A percentile compares a stretch with the other conserved stretches of the same genome.
These are phyloP conservation scores for Scaptomyza pallida DNA, from an alignment of 1,140 invertebrate species.

Conservation along the genomic window DNA sequence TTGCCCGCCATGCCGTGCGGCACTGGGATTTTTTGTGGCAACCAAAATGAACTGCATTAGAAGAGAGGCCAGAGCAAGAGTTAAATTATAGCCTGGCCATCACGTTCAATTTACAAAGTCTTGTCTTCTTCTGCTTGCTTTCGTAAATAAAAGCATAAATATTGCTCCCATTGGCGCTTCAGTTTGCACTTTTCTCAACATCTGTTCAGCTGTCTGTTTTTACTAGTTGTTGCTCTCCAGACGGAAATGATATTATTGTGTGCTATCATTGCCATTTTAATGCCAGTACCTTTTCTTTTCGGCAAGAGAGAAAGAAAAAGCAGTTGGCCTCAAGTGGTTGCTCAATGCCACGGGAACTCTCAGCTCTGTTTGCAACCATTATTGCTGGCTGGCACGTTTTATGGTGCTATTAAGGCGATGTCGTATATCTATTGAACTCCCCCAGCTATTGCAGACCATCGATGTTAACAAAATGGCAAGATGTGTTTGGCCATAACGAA, in stretches of 20 bases:
- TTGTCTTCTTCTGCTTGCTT: conserved; percentile 9
- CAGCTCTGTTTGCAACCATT: conserved; percentile 40
- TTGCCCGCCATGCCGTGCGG: conserved; percentile 33
- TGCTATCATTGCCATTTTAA: conserved; percentile 62
- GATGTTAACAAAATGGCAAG: not conserved
- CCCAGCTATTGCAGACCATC: not conserved
- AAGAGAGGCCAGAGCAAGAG: conserved; percentile 16
- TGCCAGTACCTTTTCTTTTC: conserved; percentile 29
- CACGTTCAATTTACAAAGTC: conserved; percentile 59
- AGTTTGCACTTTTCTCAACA: conserved; percentile 40
- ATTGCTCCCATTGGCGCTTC: conserved; percentile 32
- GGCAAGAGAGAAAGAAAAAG: too few relatives aligned
- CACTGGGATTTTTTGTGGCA: conserved; percentile 40
- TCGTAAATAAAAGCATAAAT: conserved; percentile 68
- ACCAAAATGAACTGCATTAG: conserved; percentile 43
- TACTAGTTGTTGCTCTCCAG: conserved; percentile 60
- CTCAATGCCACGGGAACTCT: conserved; percentile 20
- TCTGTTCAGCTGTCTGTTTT: conserved; percentile 3
- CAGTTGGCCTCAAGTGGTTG: conserved; percentile 21
- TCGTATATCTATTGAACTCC: conserved; percentile 4
- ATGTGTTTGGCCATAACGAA: not conserved
- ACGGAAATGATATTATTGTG: conserved; percentile 70
- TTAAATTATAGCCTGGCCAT: conserved; percentile 24
- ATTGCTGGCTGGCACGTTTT: conserved; percentile 61
- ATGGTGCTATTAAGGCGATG: conserved; percentile 66